A percentile compares a stretch with the other conserved stretches of the same genome.
Evolutionary conservation across 2,797 vertebrate genomes (phyloP).

Genomic region (Chrysolophus pictus): DNA sequence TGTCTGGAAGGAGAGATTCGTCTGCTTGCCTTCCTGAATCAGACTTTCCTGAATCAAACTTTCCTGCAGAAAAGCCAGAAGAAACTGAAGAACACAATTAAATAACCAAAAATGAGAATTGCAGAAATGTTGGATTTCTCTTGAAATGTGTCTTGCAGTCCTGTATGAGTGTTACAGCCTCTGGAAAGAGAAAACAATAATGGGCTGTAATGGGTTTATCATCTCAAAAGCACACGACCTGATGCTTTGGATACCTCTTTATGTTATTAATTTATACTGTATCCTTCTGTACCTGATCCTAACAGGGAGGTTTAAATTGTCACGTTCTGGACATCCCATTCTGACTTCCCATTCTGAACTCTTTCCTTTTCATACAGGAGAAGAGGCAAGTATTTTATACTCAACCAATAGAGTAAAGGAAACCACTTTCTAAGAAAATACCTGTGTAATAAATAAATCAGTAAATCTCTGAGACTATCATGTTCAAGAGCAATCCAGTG

Average conservation of each 20-base stretch:
- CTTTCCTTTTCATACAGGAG: background rate
- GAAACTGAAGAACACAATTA: slow-evolving; percentile 45
- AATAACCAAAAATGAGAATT: slow-evolving; percentile 57
- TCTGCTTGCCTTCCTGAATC: slow-evolving; percentile 22
- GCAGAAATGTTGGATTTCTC: slow-evolving; percentile 19
- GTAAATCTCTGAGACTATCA: background rate
- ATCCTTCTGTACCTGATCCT: background rate
- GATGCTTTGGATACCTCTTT: background rate
- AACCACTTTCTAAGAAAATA: background rate
- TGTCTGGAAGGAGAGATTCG: slow-evolving; percentile 55
- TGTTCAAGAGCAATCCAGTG: background rate
- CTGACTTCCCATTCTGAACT: background rate
- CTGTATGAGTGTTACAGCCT: background rate
- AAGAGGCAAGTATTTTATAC: background rate
- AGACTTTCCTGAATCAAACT: slow-evolving; percentile 66
- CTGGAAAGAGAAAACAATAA: slow-evolving; percentile 24
- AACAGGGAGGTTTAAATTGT: background rate
- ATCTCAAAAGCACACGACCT: background rate
- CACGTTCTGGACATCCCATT: too few relatives aligned
- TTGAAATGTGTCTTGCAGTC: background rate
- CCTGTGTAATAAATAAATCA: background rate
- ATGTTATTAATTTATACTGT: background rate
- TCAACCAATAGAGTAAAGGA: background rate
- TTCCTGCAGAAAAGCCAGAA: slow-evolving; percentile 71
- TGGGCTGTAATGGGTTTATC: background rate